Evolutionary conservation across 2,888 invertebrate species (phyloP).

Genomic region (Protonemura montana): DNA sequence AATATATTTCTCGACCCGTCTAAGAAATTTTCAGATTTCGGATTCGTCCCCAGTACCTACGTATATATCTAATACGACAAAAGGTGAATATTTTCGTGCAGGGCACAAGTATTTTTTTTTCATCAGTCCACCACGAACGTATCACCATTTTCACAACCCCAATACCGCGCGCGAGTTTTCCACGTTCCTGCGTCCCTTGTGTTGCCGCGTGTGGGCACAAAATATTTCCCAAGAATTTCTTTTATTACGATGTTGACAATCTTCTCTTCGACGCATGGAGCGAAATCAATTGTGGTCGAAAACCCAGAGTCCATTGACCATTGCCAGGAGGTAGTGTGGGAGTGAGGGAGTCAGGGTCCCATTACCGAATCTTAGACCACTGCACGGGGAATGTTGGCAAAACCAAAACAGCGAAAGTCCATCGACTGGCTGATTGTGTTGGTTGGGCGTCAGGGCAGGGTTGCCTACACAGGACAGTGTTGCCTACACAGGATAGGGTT

Average conservation of each 20-base stretch:
- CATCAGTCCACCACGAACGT: not conserved
- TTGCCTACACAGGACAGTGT: not conserved
- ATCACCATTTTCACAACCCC: not conserved
- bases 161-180: not conserved
- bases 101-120: not conserved
- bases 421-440: not conserved
- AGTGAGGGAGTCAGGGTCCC: not conserved
- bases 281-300: slow-evolving; percentile 22
- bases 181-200: not conserved
- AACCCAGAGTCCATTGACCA: not conserved
- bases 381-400: not conserved
- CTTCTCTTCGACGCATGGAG: not conserved
- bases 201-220: not conserved
- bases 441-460: not conserved
- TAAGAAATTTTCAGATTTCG: not conserved
- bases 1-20: not conserved
- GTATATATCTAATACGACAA: not conserved
- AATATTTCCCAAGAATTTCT: slow-evolving; percentile 23
- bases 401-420: slow-evolving; percentile 19
- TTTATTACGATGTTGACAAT: slow-evolving; percentile 14
- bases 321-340: not conserved
- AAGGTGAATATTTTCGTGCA: not conserved
- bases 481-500: not conserved
- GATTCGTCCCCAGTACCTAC: not conserved
- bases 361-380: slow-evolving; percentile 7